These are phyloP conservation scores for Clistopyga incitator DNA, from an alignment of 2,888 invertebrate species.

Conservation along the genomic window DNA sequence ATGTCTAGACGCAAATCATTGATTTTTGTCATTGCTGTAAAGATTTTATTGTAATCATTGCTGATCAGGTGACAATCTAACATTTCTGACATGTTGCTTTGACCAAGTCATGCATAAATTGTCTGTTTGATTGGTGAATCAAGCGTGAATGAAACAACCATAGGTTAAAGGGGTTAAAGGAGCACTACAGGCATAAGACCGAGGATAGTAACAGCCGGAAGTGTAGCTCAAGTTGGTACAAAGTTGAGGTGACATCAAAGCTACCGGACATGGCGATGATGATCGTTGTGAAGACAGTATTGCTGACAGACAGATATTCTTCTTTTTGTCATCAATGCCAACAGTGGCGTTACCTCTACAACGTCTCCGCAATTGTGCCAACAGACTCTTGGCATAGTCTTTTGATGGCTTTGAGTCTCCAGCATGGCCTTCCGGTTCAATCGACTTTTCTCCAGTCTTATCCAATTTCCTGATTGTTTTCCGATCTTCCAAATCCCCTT, in stretches of 20 bases:
- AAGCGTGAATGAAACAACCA: constrained; percentile 13
- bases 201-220: constrained; percentile 28
- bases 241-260: constrained; percentile 13
- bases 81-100: constrained; percentile 12
- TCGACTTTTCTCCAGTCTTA: not conserved
- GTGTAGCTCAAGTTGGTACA: constrained; percentile 23
- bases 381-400: constrained; percentile 29
- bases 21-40: not conserved
- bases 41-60: not conserved
- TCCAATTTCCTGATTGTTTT: constrained; percentile 27
- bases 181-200: constrained; percentile 2
- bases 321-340: constrained; percentile 55
- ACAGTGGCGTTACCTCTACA: constrained; percentile 56
- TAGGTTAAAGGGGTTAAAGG: not conserved
- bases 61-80: not conserved
- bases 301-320: constrained; percentile 54
- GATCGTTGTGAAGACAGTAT: not conserved
- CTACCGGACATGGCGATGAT: not conserved
- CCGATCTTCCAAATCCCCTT: constrained; percentile 24
- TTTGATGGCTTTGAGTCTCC: constrained; percentile 33
- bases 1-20: not conserved
- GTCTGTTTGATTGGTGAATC: not conserved
- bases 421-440: not conserved
- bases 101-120: not conserved
- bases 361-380: constrained; percentile 47